These are phyloP conservation scores for Meriones psammophilus DNA, from an alignment of 2,797 vertebrate species.

Conservation along the genomic window DNA sequence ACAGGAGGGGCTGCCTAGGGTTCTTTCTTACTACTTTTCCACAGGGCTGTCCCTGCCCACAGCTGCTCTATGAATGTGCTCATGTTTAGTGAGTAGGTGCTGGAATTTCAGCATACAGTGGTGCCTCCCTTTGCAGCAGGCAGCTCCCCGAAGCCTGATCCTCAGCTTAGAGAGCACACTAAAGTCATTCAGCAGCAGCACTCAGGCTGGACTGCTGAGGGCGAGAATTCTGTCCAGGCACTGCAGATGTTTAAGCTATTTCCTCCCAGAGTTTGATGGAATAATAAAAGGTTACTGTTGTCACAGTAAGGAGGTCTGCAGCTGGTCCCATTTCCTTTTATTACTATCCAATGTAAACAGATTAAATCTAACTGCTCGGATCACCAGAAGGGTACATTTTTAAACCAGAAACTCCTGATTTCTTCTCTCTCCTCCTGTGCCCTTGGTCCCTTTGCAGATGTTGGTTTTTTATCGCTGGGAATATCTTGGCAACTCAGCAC, in stretches of 20 bases:
- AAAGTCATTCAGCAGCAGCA: conserved; percentile 88
- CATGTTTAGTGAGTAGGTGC: conserved; percentile 57
- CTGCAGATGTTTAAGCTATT: conserved; percentile 90
- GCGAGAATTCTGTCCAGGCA: conserved; percentile 86
- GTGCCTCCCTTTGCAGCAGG: conserved; percentile 52
- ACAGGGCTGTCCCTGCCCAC: background rate
- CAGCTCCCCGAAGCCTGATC: conserved; percentile 73
- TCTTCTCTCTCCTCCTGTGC: conserved; percentile 48
- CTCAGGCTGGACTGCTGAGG: conserved; percentile 81
- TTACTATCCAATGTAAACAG: conserved; percentile 90
- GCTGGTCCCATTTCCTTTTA: conserved; percentile 90
- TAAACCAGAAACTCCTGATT: conserved; percentile 79
- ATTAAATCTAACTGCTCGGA: conserved; percentile 86
- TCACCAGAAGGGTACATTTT: conserved; percentile 86
- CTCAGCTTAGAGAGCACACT: conserved; percentile 80
- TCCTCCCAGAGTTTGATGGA: conserved; percentile 89
- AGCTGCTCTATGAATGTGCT: conserved; percentile 51
- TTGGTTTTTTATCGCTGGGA: conserved; percentile 68
- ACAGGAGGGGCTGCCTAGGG: background rate
- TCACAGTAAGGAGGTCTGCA: conserved; percentile 90
- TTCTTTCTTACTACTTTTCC: background rate
- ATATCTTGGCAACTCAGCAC: conserved; percentile 43
- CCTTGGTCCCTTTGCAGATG: conserved; percentile 61
- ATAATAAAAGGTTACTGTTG: conserved; percentile 91
- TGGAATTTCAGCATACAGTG: conserved; percentile 51